phyloP scores from a whole-genome alignment of 2,888 invertebrate genomes.

The Harmothoe impar region DNA sequence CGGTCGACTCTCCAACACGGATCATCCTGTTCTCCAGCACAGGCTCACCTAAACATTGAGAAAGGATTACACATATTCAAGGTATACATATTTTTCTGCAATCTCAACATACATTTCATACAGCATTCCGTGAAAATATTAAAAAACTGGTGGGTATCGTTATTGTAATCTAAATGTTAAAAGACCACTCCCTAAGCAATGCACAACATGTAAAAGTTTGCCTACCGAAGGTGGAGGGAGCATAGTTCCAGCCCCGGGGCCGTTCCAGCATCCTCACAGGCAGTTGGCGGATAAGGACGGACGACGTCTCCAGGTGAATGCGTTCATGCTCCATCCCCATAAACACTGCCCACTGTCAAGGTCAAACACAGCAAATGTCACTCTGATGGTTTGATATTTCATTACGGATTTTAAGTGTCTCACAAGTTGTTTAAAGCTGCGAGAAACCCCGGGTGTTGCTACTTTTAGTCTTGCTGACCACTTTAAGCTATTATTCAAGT shows the following conservation, averaged over 20 bases:
- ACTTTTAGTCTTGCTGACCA: too few relatives aligned
- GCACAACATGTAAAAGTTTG: too few relatives aligned
- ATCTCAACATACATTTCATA: background rate
- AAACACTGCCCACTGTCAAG: constrained; percentile 79
- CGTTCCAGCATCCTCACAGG: constrained; percentile 77
- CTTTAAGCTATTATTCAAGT: too few relatives aligned
- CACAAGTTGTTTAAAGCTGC: background rate
- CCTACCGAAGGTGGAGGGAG: constrained; percentile 71
- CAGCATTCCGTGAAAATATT: too few relatives aligned
- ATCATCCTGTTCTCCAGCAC: constrained; percentile 76
- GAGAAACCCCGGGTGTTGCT: background rate
- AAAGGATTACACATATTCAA: background rate
- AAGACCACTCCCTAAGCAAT: too few relatives aligned
- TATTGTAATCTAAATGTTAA: too few relatives aligned
- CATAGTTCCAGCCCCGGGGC: constrained; percentile 80
- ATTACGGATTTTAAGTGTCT: background rate
- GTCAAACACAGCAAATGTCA: too few relatives aligned
- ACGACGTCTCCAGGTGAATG: constrained; percentile 82
- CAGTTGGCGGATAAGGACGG: constrained; percentile 82
- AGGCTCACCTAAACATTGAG: constrained; percentile 67
- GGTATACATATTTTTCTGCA: background rate
- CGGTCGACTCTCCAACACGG: constrained; percentile 71
- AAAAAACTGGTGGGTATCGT: too few relatives aligned
- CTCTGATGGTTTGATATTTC: too few relatives aligned
- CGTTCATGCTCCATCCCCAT: constrained; percentile 83